Evolutionary conservation across 1,140 invertebrate genomes (phyloP).

Genomic region (Drosophila varians): DNA sequence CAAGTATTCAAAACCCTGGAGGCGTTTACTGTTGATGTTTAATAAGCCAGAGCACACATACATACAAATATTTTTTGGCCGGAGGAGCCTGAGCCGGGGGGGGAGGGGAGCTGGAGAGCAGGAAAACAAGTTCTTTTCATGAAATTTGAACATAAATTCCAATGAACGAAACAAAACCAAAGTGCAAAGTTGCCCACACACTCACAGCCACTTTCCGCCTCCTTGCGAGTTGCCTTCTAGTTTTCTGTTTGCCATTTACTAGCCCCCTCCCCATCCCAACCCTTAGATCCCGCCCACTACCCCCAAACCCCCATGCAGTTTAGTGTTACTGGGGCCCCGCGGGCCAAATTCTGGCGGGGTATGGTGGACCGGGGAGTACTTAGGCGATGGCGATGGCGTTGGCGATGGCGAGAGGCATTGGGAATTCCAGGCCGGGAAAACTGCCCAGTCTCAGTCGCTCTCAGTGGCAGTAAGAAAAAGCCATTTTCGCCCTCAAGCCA

Average conservation of each 20-base stretch:
- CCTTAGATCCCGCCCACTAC: neutral
- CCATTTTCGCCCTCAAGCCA: slow-evolving; percentile 43
- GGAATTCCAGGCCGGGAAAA: slow-evolving; percentile 41
- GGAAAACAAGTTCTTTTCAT: slow-evolving; percentile 75
- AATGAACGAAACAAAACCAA: slow-evolving; percentile 74
- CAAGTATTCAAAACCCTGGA: slow-evolving; percentile 38
- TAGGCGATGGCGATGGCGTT: slow-evolving; percentile 4
- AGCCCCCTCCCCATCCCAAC: too few relatives aligned
- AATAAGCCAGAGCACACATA: slow-evolving; percentile 57
- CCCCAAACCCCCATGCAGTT: slow-evolving; percentile 62
- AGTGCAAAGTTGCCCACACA: slow-evolving; percentile 58
- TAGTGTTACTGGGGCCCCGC: slow-evolving; percentile 58
- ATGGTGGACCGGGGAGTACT: slow-evolving; percentile 12
- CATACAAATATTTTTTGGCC: slow-evolving; percentile 27
- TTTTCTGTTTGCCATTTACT: slow-evolving; percentile 40
- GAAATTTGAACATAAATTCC: slow-evolving; percentile 77
- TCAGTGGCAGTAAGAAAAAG: slow-evolving; percentile 61
- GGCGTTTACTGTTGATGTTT: slow-evolving; percentile 72
- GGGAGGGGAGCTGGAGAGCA: slow-evolving; percentile 37
- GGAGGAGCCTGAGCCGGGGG: slow-evolving; percentile 19
- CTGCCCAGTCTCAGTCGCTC: slow-evolving; percentile 51
- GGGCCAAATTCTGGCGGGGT: slow-evolving; percentile 18
- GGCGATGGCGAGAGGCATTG: slow-evolving; percentile 10
- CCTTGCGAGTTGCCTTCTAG: slow-evolving; percentile 13
- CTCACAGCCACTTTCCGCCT: slow-evolving; percentile 7